These are phyloP conservation scores for Brachionus rubens DNA, from an alignment of 1,140 invertebrate species.

Conservation along the genomic window DNA sequence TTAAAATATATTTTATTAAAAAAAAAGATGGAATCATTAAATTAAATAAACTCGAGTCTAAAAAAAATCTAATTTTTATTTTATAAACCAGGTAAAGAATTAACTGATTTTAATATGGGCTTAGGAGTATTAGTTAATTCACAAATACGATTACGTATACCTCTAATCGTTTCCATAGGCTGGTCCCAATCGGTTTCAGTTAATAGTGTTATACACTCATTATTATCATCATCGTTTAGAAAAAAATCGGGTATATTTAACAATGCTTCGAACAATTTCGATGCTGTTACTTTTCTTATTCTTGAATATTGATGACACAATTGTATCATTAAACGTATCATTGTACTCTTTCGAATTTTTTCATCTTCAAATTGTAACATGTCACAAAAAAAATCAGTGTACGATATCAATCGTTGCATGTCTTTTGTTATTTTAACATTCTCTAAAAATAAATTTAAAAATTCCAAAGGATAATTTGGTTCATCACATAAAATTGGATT, in stretches of 20 bases:
- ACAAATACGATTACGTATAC: constrained; percentile 24
- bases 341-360: background rate
- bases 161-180: background rate
- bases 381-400: constrained; percentile 38
- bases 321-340: constrained; percentile 22
- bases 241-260: constrained; percentile 34
- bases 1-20: too few relatives aligned
- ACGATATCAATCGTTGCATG: constrained; percentile 13
- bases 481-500: background rate
- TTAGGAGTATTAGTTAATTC: constrained; percentile 31
- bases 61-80: background rate
- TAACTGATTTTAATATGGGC: constrained; percentile 3
- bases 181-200: constrained; percentile 43
- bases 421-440: constrained; percentile 24
- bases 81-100: background rate
- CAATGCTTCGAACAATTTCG: constrained; percentile 36
- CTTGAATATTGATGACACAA: constrained; percentile 31
- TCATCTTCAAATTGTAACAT: constrained; percentile 42
- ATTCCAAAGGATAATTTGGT: constrained; percentile 17
- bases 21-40: too few relatives aligned
- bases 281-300: constrained; percentile 10
- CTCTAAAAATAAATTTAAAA: constrained; percentile 11
- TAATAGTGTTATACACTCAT: constrained; percentile 16
- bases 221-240: background rate
- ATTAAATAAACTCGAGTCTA: too few relatives aligned